phyloP scores from a whole-genome alignment of 92 coral and sea anemone genomes.

The Epizoanthus illoricatus region DNA sequence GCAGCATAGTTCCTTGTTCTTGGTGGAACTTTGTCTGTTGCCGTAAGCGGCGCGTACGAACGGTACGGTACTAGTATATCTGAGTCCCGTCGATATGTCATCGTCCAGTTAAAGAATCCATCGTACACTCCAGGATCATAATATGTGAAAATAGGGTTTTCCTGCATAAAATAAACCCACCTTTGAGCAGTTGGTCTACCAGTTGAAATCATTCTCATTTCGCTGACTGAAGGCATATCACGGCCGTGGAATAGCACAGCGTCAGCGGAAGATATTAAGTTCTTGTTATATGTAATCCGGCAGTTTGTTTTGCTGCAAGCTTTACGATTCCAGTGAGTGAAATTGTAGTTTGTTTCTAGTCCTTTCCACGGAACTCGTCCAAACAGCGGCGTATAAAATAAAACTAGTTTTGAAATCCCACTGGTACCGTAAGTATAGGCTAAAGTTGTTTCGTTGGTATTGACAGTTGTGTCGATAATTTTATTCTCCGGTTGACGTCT shows the following conservation, averaged over 20 bases:
- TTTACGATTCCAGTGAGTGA: constrained; percentile 64
- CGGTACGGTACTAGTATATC: constrained; percentile 88
- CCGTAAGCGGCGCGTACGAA: constrained; percentile 46
- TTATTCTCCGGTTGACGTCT: neutral
- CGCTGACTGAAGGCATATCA: constrained; percentile 62
- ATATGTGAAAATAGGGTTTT: constrained; percentile 67
- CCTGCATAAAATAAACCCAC: constrained; percentile 86
- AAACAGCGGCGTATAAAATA: constrained; percentile 80
- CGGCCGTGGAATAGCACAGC: constrained; percentile 88
- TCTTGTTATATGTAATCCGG: constrained; percentile 66
- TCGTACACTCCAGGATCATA: constrained; percentile 59
- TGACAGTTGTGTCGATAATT: neutral
- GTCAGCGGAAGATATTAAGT: constrained; percentile 61
- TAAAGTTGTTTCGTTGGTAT: neutral
- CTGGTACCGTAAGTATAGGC: neutral
- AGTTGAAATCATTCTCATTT: constrained; percentile 46
- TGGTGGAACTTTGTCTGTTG: constrained; percentile 30
- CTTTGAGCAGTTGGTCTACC: constrained; percentile 57
- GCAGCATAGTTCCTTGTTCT: constrained; percentile 50
- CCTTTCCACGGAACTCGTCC: constrained; percentile 81
- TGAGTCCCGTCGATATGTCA: constrained; percentile 88
- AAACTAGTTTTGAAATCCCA: constrained; percentile 52
- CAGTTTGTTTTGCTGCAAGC: constrained; percentile 70
- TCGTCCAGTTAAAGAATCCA: constrained; percentile 89
- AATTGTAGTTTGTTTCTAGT: constrained; percentile 58